phyloP scores from a whole-genome alignment of 2,888 invertebrate species.

The Anorthoa munda region DNA sequence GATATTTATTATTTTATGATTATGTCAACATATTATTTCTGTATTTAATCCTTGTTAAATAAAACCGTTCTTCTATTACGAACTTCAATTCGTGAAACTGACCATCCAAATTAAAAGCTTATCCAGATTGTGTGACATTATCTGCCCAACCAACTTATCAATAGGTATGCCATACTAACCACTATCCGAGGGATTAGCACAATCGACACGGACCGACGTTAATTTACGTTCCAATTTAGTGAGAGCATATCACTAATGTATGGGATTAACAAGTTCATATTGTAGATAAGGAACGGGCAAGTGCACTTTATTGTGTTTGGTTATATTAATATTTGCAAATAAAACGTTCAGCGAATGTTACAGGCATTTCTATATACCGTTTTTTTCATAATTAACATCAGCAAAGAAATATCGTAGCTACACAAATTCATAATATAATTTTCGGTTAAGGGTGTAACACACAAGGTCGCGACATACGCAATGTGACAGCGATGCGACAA shows the following conservation, averaged over 20 bases:
- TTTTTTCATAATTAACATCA: too few relatives aligned
- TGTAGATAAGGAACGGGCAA: background rate
- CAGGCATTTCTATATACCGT: too few relatives aligned
- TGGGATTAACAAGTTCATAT: constrained; percentile 6
- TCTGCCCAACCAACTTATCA: constrained; percentile 1
- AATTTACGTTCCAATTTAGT: constrained; percentile 39
- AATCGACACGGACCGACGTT: constrained; percentile 20
- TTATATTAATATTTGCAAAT: background rate
- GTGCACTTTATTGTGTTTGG: background rate
- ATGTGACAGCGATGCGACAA: too few relatives aligned
- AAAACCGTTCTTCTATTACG: background rate
- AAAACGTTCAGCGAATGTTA: background rate
- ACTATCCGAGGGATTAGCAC: constrained; percentile 23
- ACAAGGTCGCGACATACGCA: too few relatives aligned
- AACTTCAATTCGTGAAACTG: background rate
- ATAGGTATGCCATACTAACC: background rate
- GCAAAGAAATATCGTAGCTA: too few relatives aligned
- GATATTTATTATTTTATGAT: background rate
- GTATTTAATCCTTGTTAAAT: background rate
- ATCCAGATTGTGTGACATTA: constrained; percentile 1
- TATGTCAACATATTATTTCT: background rate
- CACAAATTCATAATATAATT: too few relatives aligned
- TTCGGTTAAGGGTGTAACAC: too few relatives aligned
- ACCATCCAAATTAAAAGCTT: constrained; percentile 22
- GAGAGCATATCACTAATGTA: constrained; percentile 22